phyloP scores from a whole-genome alignment of 2,888 invertebrate species.

The Alcis repandata region DNA sequence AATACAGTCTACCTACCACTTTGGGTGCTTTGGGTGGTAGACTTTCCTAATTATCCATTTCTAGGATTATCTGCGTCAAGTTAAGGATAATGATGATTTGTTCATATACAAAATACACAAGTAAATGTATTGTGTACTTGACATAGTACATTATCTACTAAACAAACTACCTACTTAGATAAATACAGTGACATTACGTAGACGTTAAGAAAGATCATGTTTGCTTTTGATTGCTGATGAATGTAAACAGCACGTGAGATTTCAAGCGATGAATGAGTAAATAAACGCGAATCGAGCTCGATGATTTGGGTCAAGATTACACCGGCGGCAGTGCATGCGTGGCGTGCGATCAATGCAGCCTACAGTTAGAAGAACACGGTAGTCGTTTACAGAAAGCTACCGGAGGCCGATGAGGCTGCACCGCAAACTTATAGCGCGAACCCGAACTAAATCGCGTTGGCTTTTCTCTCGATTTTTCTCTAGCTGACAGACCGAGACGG shows the following conservation, averaged over 20 bases:
- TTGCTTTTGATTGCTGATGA: slow-evolving; percentile 26
- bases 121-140: too few relatives aligned
- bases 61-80: too few relatives aligned
- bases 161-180: neutral
- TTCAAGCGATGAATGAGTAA: slow-evolving; percentile 56
- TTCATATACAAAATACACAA: too few relatives aligned
- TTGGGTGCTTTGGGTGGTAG: too few relatives aligned
- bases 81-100: too few relatives aligned
- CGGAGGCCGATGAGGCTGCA: too few relatives aligned
- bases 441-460: too few relatives aligned
- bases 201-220: slow-evolving; percentile 16
- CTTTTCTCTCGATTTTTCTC: too few relatives aligned
- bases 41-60: too few relatives aligned
- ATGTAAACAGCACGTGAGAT: slow-evolving; percentile 53
- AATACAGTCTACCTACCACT: too few relatives aligned
- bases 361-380: slow-evolving; percentile 23
- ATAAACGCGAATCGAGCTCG: slow-evolving; percentile 67
- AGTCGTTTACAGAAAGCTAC: slow-evolving; percentile 18
- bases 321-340: slow-evolving; percentile 55
- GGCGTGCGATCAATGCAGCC: slow-evolving; percentile 40
- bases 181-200: neutral
- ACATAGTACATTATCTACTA: neutral
- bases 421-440: too few relatives aligned
- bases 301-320: slow-evolving; percentile 76
- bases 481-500: too few relatives aligned